Conservation (phyloP, 2,113 vertebrate species). For the Saccopteryx leptura region DNA sequence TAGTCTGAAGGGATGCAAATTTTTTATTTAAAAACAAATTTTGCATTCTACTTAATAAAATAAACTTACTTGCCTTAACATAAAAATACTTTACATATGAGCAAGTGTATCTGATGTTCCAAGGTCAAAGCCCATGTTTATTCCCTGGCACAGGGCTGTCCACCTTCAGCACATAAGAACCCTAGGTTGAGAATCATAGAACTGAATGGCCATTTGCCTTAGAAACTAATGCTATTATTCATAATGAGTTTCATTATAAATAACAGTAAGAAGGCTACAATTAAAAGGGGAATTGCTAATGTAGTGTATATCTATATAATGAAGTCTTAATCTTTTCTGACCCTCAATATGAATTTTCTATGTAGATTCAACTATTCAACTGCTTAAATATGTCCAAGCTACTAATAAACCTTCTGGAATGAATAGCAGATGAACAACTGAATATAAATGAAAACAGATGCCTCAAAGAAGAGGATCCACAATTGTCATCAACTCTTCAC, state of each 20-base stretch:
- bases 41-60: constrained; percentile 29
- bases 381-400: constrained; percentile 71
- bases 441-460: constrained; percentile 87
- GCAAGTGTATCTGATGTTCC: background rate
- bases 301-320: background rate
- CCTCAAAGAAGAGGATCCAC: constrained; percentile 76
- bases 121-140: background rate
- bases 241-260: background rate
- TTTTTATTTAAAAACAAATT: constrained; percentile 43
- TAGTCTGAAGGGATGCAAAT: background rate
- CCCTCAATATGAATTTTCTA: constrained; percentile 20
- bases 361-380: constrained; percentile 74
- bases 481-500: constrained; percentile 86
- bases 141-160: background rate
- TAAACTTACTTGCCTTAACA: background rate
- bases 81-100: constrained; percentile 26
- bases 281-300: background rate
- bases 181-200: background rate
- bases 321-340: constrained; percentile 34
- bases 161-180: background rate
- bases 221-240: background rate
- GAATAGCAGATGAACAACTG: constrained; percentile 84
- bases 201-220: background rate
- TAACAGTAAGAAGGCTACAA: background rate
- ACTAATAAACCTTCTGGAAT: constrained; percentile 80